phyloP scores from a whole-genome alignment of 2,888 invertebrate genomes.

The Neocrepidodera transversa region DNA sequence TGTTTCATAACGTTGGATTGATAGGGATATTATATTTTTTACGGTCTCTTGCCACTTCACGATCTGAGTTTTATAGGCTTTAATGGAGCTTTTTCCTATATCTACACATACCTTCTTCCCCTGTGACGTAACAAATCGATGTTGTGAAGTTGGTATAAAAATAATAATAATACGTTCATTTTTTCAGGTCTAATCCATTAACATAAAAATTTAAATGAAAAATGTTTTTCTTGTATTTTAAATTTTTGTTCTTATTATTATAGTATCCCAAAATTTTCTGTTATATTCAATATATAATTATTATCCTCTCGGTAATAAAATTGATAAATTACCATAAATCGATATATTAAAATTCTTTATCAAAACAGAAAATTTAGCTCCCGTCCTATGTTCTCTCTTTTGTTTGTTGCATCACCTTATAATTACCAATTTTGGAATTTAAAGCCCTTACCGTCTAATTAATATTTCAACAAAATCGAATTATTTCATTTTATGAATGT shows the following conservation, averaged over 20 bases:
- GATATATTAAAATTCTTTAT: too few relatives aligned
- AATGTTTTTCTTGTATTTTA: too few relatives aligned
- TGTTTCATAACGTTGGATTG: conserved; percentile 21
- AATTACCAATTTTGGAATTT: conserved; percentile 7
- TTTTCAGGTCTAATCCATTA: too few relatives aligned
- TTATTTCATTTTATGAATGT: conserved; percentile 13
- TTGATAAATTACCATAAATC: too few relatives aligned
- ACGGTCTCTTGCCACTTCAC: conserved; percentile 9
- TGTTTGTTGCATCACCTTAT: conserved; percentile 4
- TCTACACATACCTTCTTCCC: not conserved
- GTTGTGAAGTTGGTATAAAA: not conserved
- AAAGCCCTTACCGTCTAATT: conserved; percentile 14
- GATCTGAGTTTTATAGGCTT: conserved; percentile 15
- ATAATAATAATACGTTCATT: too few relatives aligned
- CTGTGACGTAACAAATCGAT: not conserved
- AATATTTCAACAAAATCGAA: conserved; percentile 16
- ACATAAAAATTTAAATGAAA: too few relatives aligned
- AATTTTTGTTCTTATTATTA: too few relatives aligned
- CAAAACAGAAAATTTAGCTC: too few relatives aligned
- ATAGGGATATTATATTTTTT: conserved; percentile 21
- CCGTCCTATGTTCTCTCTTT: not conserved
- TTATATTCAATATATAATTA: too few relatives aligned
- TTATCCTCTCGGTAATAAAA: too few relatives aligned
- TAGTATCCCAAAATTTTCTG: too few relatives aligned
- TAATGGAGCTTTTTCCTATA: conserved; percentile 12